These are phyloP conservation scores for Cololabis saira DNA, from an alignment of 2,113 vertebrate genomes.

Conservation along the genomic window DNA sequence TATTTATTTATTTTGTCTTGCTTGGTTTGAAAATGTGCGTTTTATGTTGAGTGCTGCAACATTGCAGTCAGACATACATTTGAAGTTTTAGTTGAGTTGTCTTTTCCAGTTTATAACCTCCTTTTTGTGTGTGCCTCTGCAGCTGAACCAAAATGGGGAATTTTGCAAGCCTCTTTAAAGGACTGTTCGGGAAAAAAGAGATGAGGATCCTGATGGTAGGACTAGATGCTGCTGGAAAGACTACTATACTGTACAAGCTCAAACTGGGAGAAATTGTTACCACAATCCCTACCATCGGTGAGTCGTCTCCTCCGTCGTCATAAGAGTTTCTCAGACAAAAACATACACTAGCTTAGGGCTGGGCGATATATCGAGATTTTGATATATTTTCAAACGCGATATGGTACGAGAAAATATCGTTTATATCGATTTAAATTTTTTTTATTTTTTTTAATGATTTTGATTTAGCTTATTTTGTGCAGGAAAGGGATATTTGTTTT, in stretches of 20 bases:
- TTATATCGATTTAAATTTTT: too few relatives aligned
- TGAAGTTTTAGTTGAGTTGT: neutral
- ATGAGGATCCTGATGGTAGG: constrained; percentile 91
- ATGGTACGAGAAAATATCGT: too few relatives aligned
- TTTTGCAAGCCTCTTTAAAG: constrained; percentile 77
- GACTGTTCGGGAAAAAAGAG: constrained; percentile 85
- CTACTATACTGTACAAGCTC: constrained; percentile 88
- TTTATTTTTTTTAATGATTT: too few relatives aligned
- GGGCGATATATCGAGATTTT: too few relatives aligned
- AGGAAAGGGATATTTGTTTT: too few relatives aligned
- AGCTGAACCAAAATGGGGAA: constrained; percentile 82
- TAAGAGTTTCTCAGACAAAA: neutral
- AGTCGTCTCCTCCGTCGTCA: neutral
- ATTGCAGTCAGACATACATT: neutral
- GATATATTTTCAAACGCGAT: too few relatives aligned
- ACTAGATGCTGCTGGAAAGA: constrained; percentile 88
- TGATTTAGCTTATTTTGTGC: too few relatives aligned
- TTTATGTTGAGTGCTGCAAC: neutral
- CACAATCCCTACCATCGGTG: constrained; percentile 88
- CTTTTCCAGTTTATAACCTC: neutral
- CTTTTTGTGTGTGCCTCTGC: constrained; percentile 9
- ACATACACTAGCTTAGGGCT: too few relatives aligned
- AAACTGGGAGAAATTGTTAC: constrained; percentile 89
- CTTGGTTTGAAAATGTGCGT: too few relatives aligned
- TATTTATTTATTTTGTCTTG: too few relatives aligned